Percentiles rank a stretch among this genome's conserved stretches.
Evolutionary conservation across 2,888 invertebrate species (phyloP).

Genomic region (Dolomedes plantarius): DNA sequence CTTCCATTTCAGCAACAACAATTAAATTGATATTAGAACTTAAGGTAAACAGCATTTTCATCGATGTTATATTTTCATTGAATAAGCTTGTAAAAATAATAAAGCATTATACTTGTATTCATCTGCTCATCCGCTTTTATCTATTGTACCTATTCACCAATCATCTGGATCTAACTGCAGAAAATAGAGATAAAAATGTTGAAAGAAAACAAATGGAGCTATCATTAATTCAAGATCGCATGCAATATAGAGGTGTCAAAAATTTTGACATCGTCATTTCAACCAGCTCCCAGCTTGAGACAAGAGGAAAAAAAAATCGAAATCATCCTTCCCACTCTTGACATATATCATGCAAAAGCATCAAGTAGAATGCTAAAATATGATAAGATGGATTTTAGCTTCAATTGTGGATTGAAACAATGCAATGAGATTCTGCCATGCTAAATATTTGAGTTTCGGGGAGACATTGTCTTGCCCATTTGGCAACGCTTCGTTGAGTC

Average conservation of each 20-base stretch:
- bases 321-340: not conserved
- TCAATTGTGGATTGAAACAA: not conserved
- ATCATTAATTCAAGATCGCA: not conserved
- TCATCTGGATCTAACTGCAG: not conserved
- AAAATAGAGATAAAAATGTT: not conserved
- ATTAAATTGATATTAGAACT: no score
- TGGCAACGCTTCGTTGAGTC: constrained; percentile 9
- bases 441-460: constrained; percentile 12
- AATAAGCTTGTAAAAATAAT: no score
- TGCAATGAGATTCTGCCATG: not conserved
- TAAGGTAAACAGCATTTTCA: no score
- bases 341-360: not conserved
- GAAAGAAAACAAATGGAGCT: not conserved
- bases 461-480: constrained; percentile 1
- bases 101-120: no score
- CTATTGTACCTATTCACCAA: no score
- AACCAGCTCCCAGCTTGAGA: not conserved
- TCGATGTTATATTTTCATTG: no score
- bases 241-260: not conserved
- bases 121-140: no score
- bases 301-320: not conserved
- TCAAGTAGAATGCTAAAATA: not conserved
- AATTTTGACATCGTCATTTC: not conserved
- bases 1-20: no score
- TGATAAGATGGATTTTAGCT: not conserved